phyloP scores from a whole-genome alignment of 1,140 invertebrate species.

The Psix sp. region DNA sequence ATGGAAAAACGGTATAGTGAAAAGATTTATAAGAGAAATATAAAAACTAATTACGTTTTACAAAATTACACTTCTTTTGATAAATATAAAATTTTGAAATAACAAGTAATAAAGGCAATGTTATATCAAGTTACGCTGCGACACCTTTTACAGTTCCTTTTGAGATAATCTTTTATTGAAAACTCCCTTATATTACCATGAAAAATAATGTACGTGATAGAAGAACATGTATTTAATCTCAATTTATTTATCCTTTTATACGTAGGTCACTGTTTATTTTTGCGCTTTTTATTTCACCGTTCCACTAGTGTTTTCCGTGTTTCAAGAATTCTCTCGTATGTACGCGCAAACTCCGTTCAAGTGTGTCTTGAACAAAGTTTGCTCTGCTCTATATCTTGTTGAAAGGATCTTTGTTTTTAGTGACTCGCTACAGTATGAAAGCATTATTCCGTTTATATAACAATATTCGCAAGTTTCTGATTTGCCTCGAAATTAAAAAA shows the following conservation, averaged over 20 bases:
- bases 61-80: too few relatives aligned
- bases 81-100: too few relatives aligned
- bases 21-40: too few relatives aligned
- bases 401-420: slow-evolving; percentile 26
- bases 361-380: too few relatives aligned
- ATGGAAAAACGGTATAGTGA: too few relatives aligned
- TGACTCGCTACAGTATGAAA: slow-evolving; percentile 10
- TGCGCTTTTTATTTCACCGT: slow-evolving; percentile 30
- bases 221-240: slow-evolving; percentile 32
- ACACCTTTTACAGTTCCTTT: slow-evolving; percentile 46
- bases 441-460: too few relatives aligned
- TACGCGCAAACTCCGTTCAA: slow-evolving; percentile 8
- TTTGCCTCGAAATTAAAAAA: too few relatives aligned
- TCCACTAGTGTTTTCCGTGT: slow-evolving; percentile 23
- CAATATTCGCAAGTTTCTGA: too few relatives aligned
- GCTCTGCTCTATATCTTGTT: slow-evolving; percentile 20
- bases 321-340: slow-evolving; percentile 35
- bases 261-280: slow-evolving; percentile 28
- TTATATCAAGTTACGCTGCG: slow-evolving; percentile 68
- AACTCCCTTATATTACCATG: slow-evolving; percentile 44
- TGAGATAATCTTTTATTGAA: slow-evolving; percentile 21
- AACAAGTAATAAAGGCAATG: slow-evolving; percentile 12
- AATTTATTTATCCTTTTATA: slow-evolving; percentile 21
- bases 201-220: slow-evolving; percentile 36
- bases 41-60: too few relatives aligned